These are phyloP conservation scores for Acrobasis consociella DNA, from an alignment of 2,888 invertebrate genomes.

Conservation along the genomic window DNA sequence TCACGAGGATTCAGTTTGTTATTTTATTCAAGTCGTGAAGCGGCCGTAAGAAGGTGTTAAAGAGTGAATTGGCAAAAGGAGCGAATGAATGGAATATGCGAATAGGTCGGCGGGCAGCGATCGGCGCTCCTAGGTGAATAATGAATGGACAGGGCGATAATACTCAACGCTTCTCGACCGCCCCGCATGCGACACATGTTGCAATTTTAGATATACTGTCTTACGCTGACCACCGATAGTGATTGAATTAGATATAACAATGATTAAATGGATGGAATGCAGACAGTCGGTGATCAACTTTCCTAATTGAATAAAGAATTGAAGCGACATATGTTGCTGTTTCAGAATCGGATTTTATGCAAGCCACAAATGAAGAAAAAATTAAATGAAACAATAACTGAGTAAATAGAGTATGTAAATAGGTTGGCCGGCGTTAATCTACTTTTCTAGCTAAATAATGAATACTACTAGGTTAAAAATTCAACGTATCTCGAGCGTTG, in stretches of 20 bases:
- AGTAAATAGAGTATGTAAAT: no score
- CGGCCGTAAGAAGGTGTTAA: conserved; percentile 77
- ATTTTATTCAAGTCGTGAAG: conserved; percentile 75
- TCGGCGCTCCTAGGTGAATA: conserved; percentile 63
- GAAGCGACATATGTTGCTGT: neutral
- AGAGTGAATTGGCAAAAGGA: conserved; percentile 75
- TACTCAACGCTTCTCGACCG: conserved; percentile 42
- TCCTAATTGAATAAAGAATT: no score
- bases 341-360: neutral
- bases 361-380: neutral
- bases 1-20: conserved; percentile 60
- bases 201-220: conserved; percentile 1
- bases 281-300: no score
- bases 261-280: neutral
- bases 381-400: no score
- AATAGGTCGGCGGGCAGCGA: conserved; percentile 54
- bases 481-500: no score
- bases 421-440: no score
- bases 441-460: no score
- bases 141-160: conserved; percentile 59
- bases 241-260: neutral
- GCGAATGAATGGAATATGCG: conserved; percentile 73
- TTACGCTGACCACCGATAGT: neutral
- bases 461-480: no score
- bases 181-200: conserved; percentile 30